Base-by-base conservation (phyloP, 2,888 invertebrate species). In the Metacarcinus magister region DNA sequence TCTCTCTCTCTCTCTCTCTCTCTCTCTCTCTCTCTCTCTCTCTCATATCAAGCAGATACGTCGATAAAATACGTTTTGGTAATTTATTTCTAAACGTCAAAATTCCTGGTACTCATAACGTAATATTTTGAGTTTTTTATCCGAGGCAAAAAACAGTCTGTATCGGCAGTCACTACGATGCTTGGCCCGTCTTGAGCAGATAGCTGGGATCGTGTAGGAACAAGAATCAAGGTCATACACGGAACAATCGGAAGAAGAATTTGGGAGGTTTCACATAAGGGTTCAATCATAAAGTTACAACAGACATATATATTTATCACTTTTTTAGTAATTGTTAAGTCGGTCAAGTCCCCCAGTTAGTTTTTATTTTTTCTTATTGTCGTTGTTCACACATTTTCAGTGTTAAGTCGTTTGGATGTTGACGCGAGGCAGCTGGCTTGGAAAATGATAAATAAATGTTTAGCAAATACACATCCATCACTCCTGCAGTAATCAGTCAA, bases 401-500 rank as follows among this genome's bases (percentile, higher is more conserved):
- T 16, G 67, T 4, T 67, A 23, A 67, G 67, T 67, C 5, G n/a
- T 16, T 10, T 67, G n/a, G n/a, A 4, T 67, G 67, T 67, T 67
- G 67, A 67, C 67, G 23, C 16, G 67, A 67, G 16, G 10, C 23
- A 67, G 67, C 23, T 67, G 67, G 23, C 67, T 5, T 23, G n/a
- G 67, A 23, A 67, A 23, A 23, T 67, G n/a, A 67, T 67, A n/a
- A 67, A 67, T 67, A n/a, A 67, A 67, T 67, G 67, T 23, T 10
- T 4, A 82, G 32, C 82, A 82, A 82, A 32, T 32, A 32, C 82
- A 82, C 82, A 23, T 82, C 32, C 28, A 28, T 82, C 82, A 82
- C 32, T 67, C 67, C 23, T n/a, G n/a, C n/a, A 23, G 82, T 82
- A 82, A 82, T 82, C 32, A 82, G 82, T 82, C 82, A 82, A 82